These are phyloP conservation scores for Labeo calbasu DNA, from an alignment of 2,797 vertebrate genomes.

Conservation along the genomic window DNA sequence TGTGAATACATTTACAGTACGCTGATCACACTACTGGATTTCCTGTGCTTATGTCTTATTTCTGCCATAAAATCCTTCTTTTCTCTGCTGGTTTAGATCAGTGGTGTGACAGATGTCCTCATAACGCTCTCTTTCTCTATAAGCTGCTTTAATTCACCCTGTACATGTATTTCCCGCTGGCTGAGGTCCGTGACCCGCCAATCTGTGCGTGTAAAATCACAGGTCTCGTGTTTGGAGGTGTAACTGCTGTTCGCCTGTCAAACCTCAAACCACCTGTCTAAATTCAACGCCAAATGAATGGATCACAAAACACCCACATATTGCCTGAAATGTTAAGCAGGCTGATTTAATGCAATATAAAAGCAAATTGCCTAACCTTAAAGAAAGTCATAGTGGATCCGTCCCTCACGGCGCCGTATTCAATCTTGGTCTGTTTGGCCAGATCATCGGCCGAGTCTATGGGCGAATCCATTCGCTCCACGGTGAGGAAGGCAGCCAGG, in stretches of 20 bases:
- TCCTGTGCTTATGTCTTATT: slow-evolving; percentile 12
- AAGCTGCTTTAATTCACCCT: slow-evolving; percentile 53
- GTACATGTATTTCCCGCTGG: slow-evolving; percentile 49
- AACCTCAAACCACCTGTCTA: neutral
- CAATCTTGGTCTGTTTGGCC: slow-evolving; percentile 97
- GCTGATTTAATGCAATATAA: neutral
- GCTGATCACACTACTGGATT: neutral
- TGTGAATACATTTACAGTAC: neutral
- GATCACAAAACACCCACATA: neutral
- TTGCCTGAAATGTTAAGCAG: neutral
- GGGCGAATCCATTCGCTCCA: slow-evolving; percentile 97
- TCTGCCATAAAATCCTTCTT: slow-evolving; percentile 10
- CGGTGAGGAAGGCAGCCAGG: slow-evolving; percentile 95
- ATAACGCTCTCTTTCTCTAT: slow-evolving; percentile 49
- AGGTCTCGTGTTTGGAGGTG: slow-evolving; percentile 35
- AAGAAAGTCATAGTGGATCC: slow-evolving; percentile 99
- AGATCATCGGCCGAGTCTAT: slow-evolving; percentile 96
- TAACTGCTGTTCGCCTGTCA: neutral
- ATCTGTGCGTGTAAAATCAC: slow-evolving; percentile 26
- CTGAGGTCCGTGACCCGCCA: slow-evolving; percentile 38
- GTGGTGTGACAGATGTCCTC: slow-evolving; percentile 53
- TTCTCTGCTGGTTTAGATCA: slow-evolving; percentile 15
- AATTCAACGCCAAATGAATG: neutral
- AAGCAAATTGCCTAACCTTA: slow-evolving; percentile 81
- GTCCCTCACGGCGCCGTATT: slow-evolving; percentile 93